These are phyloP conservation scores for Alca torda DNA, from an alignment of 2,797 vertebrate genomes.

Conservation along the genomic window DNA sequence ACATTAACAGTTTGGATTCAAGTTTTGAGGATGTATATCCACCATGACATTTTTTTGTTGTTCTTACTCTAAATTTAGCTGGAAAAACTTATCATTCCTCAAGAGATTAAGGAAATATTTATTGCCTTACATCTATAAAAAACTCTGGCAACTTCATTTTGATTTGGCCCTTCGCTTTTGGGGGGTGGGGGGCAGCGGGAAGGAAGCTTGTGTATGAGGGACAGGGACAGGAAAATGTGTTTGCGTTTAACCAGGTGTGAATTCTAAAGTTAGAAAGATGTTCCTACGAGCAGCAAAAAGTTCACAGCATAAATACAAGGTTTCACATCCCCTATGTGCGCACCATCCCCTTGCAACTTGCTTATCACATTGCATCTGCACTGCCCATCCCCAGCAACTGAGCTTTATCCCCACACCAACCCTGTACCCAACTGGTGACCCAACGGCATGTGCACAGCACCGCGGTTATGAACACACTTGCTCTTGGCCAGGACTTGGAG, in stretches of 20 bases:
- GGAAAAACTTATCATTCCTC: not conserved
- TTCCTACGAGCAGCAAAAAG: not conserved
- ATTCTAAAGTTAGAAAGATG: not conserved
- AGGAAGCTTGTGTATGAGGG: not conserved
- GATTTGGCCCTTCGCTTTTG: not conserved
- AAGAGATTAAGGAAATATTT: not conserved
- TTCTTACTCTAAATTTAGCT: not conserved
- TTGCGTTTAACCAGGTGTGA: not conserved
- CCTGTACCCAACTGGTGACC: not conserved
- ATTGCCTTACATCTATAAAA: not conserved
- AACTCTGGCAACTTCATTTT: not conserved
- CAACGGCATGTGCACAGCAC: fast-evolving
- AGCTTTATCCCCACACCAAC: not conserved
- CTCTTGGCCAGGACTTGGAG: not conserved
- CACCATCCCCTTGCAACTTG: not conserved
- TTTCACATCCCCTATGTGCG: fast-evolving
- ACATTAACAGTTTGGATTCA: not conserved
- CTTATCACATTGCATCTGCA: not conserved
- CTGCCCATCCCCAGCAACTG: not conserved
- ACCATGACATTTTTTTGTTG: not conserved
- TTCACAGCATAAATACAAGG: not conserved
- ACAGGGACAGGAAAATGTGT: not conserved
- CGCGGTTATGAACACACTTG: not conserved
- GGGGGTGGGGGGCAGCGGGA: fast-evolving
- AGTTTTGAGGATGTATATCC: not conserved